Evolutionary conservation across 2,113 vertebrate genomes (phyloP), one percentile per base, ranked within the genome.

Genomic region (Murina feae): DNA sequence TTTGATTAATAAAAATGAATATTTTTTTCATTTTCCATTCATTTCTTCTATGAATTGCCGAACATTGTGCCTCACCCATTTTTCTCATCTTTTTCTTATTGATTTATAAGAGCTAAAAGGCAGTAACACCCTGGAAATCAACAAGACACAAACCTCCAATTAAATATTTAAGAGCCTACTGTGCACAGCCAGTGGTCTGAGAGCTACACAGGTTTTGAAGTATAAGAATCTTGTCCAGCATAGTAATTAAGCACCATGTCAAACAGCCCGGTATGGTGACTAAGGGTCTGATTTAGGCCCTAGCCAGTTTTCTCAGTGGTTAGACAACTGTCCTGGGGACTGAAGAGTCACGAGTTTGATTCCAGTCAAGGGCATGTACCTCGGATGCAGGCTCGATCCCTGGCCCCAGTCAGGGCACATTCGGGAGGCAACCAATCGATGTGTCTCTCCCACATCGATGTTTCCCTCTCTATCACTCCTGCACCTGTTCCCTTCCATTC

Each of bases 121-220:
- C n/a, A 71, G 25, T 68, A 93, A 86, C 30, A 93, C 30, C 91
- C 69, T 91, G 10, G 75, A 94, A 91, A 94, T 92, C 63, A 95
- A 89, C 72, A 84, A 88, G 86, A 95, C 89, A 78, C 68, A 94
- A 93, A 75, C 75, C 84, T 91, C 94, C 91, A 95, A 91, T 96
- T 96, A 96, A 92, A 65, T 93, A 96, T 89, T 93, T 94, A 91
- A 96, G 76, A 76, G 81, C 72, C 71, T 93, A 95, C 87, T 93
- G 87, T 86, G 83, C 58, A 96, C 63, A 96, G 81, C 84, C 84
- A 94, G 84, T 87, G 71, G 47, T 65, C 79, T 84, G 58, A 89
- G 47, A 89, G 23, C 35, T 92, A 93, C 84, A 96, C 25, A 89
- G 69, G 85, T 93, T 96, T 93, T 89, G 72, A 94, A 94, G 66